Percentiles rank a stretch among this genome's conserved stretches.
phyloP scores from a whole-genome alignment of 2,888 invertebrate species.

The Mimumesa dahlbomi region DNA sequence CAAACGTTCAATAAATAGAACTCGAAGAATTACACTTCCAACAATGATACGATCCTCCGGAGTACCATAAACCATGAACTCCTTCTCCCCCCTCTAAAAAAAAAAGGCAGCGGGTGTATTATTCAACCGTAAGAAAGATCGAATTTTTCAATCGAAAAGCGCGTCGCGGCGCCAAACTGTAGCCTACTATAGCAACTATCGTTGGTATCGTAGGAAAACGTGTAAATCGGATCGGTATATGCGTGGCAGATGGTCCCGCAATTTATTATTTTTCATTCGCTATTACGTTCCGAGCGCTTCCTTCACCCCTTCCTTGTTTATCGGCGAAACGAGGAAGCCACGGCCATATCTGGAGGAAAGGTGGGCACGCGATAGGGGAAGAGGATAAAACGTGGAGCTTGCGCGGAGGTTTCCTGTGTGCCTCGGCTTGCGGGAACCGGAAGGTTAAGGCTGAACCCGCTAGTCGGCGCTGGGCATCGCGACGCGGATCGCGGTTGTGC shows the following conservation, averaged over 20 bases:
- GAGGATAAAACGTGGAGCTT: slow-evolving; percentile 58
- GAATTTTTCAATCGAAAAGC: no score
- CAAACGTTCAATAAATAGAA: no score
- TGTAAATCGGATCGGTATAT: neutral
- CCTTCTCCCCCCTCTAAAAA: no score
- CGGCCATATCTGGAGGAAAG: slow-evolving; percentile 30
- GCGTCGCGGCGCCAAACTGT: no score
- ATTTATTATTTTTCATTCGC: slow-evolving; percentile 51
- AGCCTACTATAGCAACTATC: no score
- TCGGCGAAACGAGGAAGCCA: slow-evolving; percentile 21
- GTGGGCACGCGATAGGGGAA: neutral
- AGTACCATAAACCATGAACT: no score
- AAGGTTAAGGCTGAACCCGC: slow-evolving; percentile 65
- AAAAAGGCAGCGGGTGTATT: no score
- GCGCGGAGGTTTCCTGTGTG: slow-evolving; percentile 61
- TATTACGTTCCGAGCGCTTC: slow-evolving; percentile 19
- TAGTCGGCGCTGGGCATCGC: slow-evolving; percentile 75
- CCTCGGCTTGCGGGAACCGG: slow-evolving; percentile 39
- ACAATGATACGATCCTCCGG: no score
- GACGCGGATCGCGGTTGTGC: slow-evolving; percentile 70
- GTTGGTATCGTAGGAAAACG: neutral
- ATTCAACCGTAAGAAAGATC: no score
- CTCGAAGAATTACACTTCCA: no score
- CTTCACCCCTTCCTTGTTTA: slow-evolving; percentile 35
- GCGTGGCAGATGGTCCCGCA: neutral